Evolutionary conservation across 2,113 vertebrate genomes (phyloP), one percentile per base, ranked within the genome.

Genomic region (Grallaria varia): DNA sequence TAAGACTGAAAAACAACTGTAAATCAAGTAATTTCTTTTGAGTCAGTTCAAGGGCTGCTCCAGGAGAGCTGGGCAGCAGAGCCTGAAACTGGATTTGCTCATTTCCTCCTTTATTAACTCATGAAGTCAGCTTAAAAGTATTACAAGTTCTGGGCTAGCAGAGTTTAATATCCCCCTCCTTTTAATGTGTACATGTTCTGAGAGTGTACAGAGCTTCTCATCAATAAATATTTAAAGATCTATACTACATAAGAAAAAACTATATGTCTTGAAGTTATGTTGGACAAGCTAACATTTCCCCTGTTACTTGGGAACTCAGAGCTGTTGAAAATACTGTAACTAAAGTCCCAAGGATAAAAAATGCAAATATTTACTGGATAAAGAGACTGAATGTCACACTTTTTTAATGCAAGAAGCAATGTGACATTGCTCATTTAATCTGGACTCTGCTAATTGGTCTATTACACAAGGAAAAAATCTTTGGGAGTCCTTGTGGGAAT

Each of bases 401-500:
- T 93, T 68, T 76, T 86, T 6, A 90, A 87, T 84, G 17, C 91
- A 92, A 92, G 50, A 66, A 89, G 66, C 87, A 73, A 84, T 52
- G 50, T 91, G 94, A 95, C 92, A 91, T 90, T 96, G 88, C 64
- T 92, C 78, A 37, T 93, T 94, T 97, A 94, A 88, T 97, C 81
- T 95, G 71, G 66, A 72, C 90, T 91, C 92, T 91, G 79, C 63
- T 95, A 97, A 96, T 96, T 92, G 85, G 88, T 94, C 79, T 89
- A 76, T 42, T 81, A 90, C 69, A 93, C 75, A 94, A 68, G 25
- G 63, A 87, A 96, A 90, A 90, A 97, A 49, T 91, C 93, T 87
- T 69, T 78, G 75, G 91, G 74, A 58, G 96, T 97, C 97, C 98
- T 98, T 98, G 96, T 98, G 98, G 97, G 98, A 98, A 98, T 92